Base-by-base conservation (phyloP, 1,140 invertebrate genomes). In the Lepidostoma basale region DNA sequence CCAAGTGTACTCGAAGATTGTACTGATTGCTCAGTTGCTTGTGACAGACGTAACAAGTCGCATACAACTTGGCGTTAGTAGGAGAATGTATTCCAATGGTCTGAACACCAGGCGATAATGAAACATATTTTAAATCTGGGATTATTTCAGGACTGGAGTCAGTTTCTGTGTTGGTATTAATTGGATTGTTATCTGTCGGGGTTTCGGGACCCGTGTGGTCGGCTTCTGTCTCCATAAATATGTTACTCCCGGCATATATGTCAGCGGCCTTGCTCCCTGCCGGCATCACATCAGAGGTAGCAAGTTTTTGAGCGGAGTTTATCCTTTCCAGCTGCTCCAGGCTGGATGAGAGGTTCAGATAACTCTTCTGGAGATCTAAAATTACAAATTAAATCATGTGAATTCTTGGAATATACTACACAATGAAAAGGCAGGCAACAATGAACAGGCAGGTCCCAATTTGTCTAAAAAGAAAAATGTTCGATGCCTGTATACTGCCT, bases 21-120 rank as follows among this genome's bases (percentile, higher is more conserved):
- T 95, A 95, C 77, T 94, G 92, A 81, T 95, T 95, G 78, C 91
- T 93, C 28, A 95, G 83, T 65, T 93, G 90, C 79, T 95, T 95
- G 73, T 91, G 89, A 80, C 93, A 95, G 33, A 95, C 87, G 62
- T 89, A 87, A 78, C 93, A 95, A n/a, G 89, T 89, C n/a, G 88
- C 88, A 75, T 76, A 83, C 3, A 78, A 71, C 64, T 82, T 81
- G n/a, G 78, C 76, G 65, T 79, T 69, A 16, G 49, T 62, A 16
- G 70, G 59, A 2, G 70, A 62, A 25, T 62, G 67, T 16, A 56
- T 59, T 12, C 56, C 56, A 23, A 54, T 56, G 20, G 69, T 20
- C 39, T 73, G 67, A 36, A 69, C 67, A 1, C 66, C 62, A n/a
- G 70, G 67, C 12, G 67, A 68, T 14, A 69, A 42, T 6, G 70